Evolutionary conservation across 2,888 invertebrate genomes (phyloP).

Genomic region (Macaria liturata): DNA sequence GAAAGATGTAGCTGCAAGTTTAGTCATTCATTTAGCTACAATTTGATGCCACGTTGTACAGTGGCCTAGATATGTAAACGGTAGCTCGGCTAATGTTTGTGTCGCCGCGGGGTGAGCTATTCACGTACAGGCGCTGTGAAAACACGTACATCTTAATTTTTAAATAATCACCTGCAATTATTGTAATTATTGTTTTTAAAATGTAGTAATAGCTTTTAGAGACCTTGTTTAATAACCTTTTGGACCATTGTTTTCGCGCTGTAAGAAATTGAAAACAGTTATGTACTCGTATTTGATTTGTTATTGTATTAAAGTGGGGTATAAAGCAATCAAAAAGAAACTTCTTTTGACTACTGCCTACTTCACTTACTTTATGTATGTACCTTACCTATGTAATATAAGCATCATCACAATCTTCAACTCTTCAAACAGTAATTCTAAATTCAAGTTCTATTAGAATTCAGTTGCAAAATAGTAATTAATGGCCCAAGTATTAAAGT

Average conservation of each 20-base stretch:
- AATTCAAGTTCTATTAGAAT: slow-evolving; percentile 3
- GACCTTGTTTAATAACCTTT: neutral
- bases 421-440: no score
- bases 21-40: no score
- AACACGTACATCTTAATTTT: slow-evolving; percentile 16
- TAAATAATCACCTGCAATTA: slow-evolving; percentile 1
- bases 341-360: no score
- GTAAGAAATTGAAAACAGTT: no score
- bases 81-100: slow-evolving; percentile 31
- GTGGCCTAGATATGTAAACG: slow-evolving; percentile 30
- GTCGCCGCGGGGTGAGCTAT: slow-evolving; percentile 31
- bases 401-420: no score
- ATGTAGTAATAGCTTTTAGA: slow-evolving; percentile 4
- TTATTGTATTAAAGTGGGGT: no score
- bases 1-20: no score
- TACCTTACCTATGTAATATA: no score
- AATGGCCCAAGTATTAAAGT: slow-evolving; percentile 8
- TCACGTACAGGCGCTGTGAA: slow-evolving; percentile 17
- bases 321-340: no score
- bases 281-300: no score
- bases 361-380: no score
- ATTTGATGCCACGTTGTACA: neutral
- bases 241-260: neutral
- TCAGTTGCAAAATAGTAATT: slow-evolving; percentile 21
- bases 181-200: slow-evolving; percentile 8